phyloP scores from a whole-genome alignment of 1,140 invertebrate genomes.

The Drosophila equinoxialis region DNA sequence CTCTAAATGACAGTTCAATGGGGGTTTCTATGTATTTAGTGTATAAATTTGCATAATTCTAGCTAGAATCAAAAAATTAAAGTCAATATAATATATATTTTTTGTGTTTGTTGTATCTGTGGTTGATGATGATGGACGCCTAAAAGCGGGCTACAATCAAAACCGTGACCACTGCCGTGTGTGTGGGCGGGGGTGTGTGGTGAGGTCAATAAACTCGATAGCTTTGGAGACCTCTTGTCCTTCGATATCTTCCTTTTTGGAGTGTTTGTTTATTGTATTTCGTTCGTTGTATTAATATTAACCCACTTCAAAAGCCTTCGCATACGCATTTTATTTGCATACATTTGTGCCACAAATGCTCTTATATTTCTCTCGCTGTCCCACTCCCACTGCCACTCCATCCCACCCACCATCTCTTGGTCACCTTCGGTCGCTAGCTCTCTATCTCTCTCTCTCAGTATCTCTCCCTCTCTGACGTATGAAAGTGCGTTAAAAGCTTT shows the following conservation, averaged over 20 bases:
- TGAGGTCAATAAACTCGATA: slow-evolving; percentile 18
- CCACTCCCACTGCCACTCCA: not conserved
- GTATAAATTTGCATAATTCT: slow-evolving; percentile 39
- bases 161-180: not conserved
- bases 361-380: slow-evolving; percentile 22
- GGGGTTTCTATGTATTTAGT: not conserved
- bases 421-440: no score
- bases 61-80: slow-evolving; percentile 26
- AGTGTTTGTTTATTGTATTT: slow-evolving; percentile 45
- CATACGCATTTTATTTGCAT: slow-evolving; percentile 80
- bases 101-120: slow-evolving; percentile 3
- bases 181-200: not conserved
- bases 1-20: not conserved
- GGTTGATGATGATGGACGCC: slow-evolving; percentile 28
- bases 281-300: slow-evolving; percentile 76
- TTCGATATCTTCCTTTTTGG: slow-evolving; percentile 67
- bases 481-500: slow-evolving; percentile 69
- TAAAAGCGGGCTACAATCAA: slow-evolving; percentile 11
- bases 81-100: slow-evolving; percentile 10
- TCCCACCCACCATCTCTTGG: not conserved
- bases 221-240: slow-evolving; percentile 46
- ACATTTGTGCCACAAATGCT: slow-evolving; percentile 54
- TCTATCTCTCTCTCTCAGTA: slow-evolving; percentile 4
- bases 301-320: slow-evolving; percentile 72
- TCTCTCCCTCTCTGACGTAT: not conserved